Conservation (phyloP, 1,140 invertebrate species). For the Fopius arisanus region DNA sequence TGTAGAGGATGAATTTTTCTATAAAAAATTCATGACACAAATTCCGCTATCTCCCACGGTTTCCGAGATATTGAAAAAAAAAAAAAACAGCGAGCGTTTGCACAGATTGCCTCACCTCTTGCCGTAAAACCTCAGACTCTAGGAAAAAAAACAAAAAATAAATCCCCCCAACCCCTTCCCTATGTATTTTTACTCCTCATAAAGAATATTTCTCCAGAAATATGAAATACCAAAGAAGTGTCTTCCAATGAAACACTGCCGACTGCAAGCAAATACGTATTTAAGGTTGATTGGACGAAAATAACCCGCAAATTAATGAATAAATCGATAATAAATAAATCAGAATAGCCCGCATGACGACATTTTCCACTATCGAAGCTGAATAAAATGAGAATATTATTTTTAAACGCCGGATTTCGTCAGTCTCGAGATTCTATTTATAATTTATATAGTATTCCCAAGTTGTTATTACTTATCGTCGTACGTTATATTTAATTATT, state of each 20-base stretch:
- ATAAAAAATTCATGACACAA: too few species aligned
- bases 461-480: slow-evolving; percentile 1
- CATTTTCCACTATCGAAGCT: neutral
- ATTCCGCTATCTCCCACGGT: too few species aligned
- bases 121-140: neutral
- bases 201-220: neutral
- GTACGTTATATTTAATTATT: slow-evolving; percentile 1
- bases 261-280: neutral
- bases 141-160: neutral
- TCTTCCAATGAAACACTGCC: slow-evolving; percentile 12
- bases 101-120: neutral
- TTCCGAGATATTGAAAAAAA: neutral
- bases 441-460: slow-evolving; percentile 1
- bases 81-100: neutral
- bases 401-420: slow-evolving; percentile 2
- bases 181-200: neutral
- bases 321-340: neutral
- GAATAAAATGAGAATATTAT: neutral
- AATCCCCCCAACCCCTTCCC: neutral
- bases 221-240: slow-evolving; percentile 10
- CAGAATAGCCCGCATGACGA: neutral
- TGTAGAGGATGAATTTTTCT: too few species aligned
- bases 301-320: neutral
- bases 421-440: slow-evolving; percentile 9
- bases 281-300: slow-evolving; percentile 6